Conservation (phyloP, 2,113 vertebrate genomes). For the Lepus timidus region DNA sequence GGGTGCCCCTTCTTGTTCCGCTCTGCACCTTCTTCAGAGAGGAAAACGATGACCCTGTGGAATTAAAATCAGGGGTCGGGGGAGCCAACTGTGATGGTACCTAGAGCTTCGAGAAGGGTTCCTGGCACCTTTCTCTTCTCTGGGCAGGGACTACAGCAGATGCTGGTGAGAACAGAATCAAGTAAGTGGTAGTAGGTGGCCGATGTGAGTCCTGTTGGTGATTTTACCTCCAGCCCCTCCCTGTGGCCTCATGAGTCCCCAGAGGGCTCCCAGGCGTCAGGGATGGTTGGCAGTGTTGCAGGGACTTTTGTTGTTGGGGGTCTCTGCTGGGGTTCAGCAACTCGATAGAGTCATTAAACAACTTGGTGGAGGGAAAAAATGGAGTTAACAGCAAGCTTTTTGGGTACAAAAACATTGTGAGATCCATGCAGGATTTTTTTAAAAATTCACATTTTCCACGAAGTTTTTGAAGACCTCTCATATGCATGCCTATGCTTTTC, state of each 20-base stretch:
- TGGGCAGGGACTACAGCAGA: background rate
- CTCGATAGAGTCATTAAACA: no score
- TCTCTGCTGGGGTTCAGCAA: background rate
- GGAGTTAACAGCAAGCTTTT: no score
- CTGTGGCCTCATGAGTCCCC: background rate
- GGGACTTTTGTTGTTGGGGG: no score
- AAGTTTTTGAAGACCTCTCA: no score
- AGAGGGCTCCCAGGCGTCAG: background rate
- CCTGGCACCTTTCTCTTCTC: background rate
- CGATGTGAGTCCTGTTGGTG: no score
- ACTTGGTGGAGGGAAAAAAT: no score
- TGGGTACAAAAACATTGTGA: no score
- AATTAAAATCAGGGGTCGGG: background rate
- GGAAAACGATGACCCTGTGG: background rate
- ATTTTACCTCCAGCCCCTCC: background rate
- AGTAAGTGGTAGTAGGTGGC: background rate
- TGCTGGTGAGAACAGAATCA: rapidly evolving
- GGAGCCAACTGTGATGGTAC: rapidly evolving
- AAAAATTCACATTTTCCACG: no score
- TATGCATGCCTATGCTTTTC: no score
- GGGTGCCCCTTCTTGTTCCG: background rate
- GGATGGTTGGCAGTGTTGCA: background rate
- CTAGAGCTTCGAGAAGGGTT: background rate
- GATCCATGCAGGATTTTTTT: no score
- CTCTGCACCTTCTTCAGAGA: background rate